These are phyloP conservation scores for Dermatemys mawii DNA, from an alignment of 2,113 vertebrate species.

Conservation along the genomic window DNA sequence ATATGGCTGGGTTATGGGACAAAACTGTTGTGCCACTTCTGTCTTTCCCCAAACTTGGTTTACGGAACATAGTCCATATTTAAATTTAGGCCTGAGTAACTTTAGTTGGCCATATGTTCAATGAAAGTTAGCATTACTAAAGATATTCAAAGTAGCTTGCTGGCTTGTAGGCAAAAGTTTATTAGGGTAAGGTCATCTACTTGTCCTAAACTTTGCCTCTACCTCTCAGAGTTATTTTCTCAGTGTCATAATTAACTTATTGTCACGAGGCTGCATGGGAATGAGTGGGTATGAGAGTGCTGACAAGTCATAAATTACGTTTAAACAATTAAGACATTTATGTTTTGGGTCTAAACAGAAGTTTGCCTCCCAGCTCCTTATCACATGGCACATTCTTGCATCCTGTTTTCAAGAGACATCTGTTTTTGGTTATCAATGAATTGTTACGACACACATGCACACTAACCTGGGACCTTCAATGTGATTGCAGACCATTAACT, in stretches of 20 bases:
- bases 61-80: neutral
- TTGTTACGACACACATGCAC: neutral
- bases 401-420: neutral
- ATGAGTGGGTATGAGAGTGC: neutral
- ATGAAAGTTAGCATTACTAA: neutral
- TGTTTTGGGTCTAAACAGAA: neutral
- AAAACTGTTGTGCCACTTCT: neutral
- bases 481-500: too few relatives aligned
- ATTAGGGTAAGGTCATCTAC: neutral
- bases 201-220: neutral
- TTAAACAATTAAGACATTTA: neutral
- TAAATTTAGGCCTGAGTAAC: neutral
- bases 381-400: neutral
- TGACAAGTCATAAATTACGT: neutral
- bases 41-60: neutral
- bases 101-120: neutral
- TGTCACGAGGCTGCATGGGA: neutral
- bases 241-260: neutral
- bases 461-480: neutral
- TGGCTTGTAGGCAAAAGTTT: neutral
- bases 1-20: neutral
- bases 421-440: neutral
- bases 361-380: neutral
- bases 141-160: neutral
- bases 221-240: neutral